These are phyloP conservation scores for Alitta virens DNA, from an alignment of 2,888 invertebrate species.

Conservation along the genomic window DNA sequence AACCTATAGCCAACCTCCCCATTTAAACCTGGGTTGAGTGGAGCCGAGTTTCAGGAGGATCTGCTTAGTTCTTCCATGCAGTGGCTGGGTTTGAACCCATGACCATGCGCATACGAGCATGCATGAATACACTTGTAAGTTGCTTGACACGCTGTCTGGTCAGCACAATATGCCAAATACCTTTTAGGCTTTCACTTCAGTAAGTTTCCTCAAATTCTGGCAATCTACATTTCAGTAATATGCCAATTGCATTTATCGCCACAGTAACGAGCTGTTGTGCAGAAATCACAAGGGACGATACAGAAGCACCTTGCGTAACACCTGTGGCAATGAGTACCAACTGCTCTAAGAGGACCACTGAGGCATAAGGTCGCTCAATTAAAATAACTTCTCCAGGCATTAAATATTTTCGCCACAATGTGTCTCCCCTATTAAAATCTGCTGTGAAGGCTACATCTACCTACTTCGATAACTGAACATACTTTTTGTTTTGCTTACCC, in stretches of 20 bases:
- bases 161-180: too few relatives aligned
- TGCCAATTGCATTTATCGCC: conserved; percentile 21
- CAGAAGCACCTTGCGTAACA: conserved; percentile 57
- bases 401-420: conserved; percentile 44
- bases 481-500: neutral
- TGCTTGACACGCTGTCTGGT: too few relatives aligned
- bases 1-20: too few relatives aligned
- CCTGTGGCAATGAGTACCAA: conserved; percentile 67
- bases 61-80: too few relatives aligned
- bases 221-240: too few relatives aligned
- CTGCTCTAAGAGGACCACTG: conserved; percentile 66
- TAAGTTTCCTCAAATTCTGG: too few relatives aligned
- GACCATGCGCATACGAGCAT: too few relatives aligned
- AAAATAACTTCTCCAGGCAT: conserved; percentile 71
- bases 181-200: too few relatives aligned
- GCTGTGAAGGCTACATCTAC: conserved; percentile 34
- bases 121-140: too few relatives aligned
- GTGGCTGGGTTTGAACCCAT: too few relatives aligned
- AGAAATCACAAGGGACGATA: conserved; percentile 20
- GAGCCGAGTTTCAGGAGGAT: too few relatives aligned
- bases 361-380: conserved; percentile 77
- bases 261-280: conserved; percentile 24
- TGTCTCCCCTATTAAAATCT: conserved; percentile 43
- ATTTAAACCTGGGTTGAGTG: too few relatives aligned
- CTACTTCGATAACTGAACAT: neutral